phyloP scores from a whole-genome alignment of 1,140 invertebrate genomes.

The Philaenus spumarius region DNA sequence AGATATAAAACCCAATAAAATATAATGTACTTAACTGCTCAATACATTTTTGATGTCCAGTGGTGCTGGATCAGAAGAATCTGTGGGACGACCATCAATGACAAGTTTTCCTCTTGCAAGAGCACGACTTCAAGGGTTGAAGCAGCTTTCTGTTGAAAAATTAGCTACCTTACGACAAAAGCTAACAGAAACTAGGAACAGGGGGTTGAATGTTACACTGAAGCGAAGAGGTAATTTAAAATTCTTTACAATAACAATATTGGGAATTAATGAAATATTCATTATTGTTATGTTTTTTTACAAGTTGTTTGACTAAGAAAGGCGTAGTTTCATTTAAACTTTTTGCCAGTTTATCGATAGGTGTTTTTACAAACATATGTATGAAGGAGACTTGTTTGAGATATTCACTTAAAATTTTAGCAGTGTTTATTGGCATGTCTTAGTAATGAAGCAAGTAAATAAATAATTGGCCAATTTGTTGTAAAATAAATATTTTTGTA shows the following conservation, averaged over 20 bases:
- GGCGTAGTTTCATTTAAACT: too few species aligned
- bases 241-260: neutral
- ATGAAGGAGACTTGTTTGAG: too few species aligned
- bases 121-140: constrained; percentile 53
- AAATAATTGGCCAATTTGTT: too few species aligned
- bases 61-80: neutral
- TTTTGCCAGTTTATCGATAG: too few species aligned
- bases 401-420: too few species aligned
- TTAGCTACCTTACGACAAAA: constrained; percentile 55
- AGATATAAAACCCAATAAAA: too few species aligned
- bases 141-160: constrained; percentile 59
- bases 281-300: neutral
- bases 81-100: constrained; percentile 34
- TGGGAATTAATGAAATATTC: neutral
- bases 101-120: constrained; percentile 43
- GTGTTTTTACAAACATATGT: too few species aligned
- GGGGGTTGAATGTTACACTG: constrained; percentile 29
- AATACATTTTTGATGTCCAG: neutral
- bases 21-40: neutral
- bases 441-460: too few species aligned
- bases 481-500: too few species aligned
- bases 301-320: too few species aligned
- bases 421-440: too few species aligned
- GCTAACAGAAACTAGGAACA: constrained; percentile 45
- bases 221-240: constrained; percentile 13